These are phyloP conservation scores for Myotis pilosus DNA, from an alignment of 2,797 vertebrate species.

Conservation along the genomic window DNA sequence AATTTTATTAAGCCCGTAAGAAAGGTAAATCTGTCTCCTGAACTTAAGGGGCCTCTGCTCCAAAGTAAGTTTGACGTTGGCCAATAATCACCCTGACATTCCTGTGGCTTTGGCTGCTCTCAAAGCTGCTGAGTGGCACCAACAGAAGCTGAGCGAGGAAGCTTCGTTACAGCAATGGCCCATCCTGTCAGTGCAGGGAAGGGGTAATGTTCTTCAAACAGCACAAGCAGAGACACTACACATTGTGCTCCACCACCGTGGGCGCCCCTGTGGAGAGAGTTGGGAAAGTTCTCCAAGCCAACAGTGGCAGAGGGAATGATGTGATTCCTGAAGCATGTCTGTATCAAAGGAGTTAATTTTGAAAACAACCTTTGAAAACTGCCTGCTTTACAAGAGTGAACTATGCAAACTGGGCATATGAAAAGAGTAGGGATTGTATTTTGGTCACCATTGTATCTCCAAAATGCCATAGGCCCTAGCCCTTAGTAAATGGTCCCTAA, in stretches of 20 bases:
- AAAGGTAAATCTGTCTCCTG: conserved; percentile 82
- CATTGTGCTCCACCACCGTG: not conserved
- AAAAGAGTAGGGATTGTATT: not conserved
- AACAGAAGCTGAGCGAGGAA: conserved; percentile 69
- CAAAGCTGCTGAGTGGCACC: conserved; percentile 75
- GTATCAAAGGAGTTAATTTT: not conserved
- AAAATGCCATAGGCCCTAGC: not conserved
- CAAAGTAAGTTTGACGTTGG: conserved; percentile 83
- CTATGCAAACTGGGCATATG: not conserved
- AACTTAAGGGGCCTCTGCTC: conserved; percentile 76
- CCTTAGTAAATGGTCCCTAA: not conserved
- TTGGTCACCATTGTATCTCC: not conserved
- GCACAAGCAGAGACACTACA: conserved; percentile 51
- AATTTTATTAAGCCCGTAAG: conserved; percentile 82
- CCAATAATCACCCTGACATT: conserved; percentile 83
- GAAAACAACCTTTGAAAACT: not conserved
- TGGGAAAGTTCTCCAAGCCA: conserved; percentile 50
- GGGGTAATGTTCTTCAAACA: conserved; percentile 53
- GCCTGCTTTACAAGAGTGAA: not conserved
- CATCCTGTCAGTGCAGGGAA: conserved; percentile 29
- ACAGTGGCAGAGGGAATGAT: conserved; percentile 26
- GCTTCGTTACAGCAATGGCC: conserved; percentile 40
- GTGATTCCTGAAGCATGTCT: not conserved
- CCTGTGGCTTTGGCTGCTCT: conserved; percentile 83
- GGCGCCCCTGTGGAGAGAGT: not conserved